Percentiles rank a stretch among this genome's conserved stretches.
These are phyloP conservation scores for Cheilosia vernalis DNA, from an alignment of 2,888 invertebrate genomes.

Conservation along the genomic window DNA sequence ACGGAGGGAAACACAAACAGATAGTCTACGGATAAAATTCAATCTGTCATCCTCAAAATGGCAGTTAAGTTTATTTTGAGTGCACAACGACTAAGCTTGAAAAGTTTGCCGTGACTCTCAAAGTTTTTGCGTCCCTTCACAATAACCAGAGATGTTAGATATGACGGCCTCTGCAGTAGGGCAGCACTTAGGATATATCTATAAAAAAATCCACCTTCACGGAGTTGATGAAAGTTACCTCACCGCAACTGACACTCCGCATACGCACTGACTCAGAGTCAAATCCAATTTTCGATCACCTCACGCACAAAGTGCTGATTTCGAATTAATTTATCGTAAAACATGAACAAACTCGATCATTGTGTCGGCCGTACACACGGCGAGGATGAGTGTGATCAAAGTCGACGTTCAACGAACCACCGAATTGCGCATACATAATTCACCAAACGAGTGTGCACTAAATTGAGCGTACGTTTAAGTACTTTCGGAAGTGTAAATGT, in stretches of 20 bases:
- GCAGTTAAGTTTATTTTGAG: too few species aligned
- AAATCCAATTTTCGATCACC: slow-evolving; percentile 22
- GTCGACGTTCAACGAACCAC: slow-evolving; percentile 53
- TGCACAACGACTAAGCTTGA: too few species aligned
- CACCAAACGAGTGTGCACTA: slow-evolving; percentile 8
- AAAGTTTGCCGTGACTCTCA: too few species aligned
- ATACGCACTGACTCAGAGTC: slow-evolving; percentile 25
- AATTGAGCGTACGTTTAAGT: slow-evolving; percentile 16
- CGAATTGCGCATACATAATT: slow-evolving; percentile 8
- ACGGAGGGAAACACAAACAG: too few species aligned
- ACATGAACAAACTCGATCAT: slow-evolving; percentile 12
- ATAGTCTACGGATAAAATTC: too few species aligned
- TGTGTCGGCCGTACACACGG: slow-evolving; percentile 19
- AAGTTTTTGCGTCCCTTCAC: too few species aligned
- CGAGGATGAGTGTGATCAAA: slow-evolving; percentile 36
- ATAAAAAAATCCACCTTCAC: too few species aligned
- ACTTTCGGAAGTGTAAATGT: slow-evolving; percentile 18
- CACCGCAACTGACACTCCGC: neutral
- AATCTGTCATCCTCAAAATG: too few species aligned
- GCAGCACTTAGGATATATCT: too few species aligned
- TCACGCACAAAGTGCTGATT: slow-evolving; percentile 6
- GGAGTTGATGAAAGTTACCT: too few species aligned
- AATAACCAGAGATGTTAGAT: too few species aligned
- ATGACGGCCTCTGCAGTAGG: too few species aligned
- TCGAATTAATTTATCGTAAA: slow-evolving; percentile 14